phyloP scores from a whole-genome alignment of 2,113 vertebrate genomes.

The Ibidorhyncha struthersii region DNA sequence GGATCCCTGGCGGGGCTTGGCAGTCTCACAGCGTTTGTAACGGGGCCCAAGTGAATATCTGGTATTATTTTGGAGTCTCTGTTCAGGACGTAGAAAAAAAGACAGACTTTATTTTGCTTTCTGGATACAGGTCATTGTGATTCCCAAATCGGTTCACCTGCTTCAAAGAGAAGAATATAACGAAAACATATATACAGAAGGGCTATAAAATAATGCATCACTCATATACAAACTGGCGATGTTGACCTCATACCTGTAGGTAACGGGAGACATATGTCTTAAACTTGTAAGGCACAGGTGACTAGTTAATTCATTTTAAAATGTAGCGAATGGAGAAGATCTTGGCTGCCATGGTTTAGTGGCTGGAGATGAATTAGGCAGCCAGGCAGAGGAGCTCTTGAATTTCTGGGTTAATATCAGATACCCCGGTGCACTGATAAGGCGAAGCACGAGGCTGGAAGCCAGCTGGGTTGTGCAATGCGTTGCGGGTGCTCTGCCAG shows the following conservation, averaged over 20 bases:
- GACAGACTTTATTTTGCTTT: not conserved
- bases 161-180: not conserved
- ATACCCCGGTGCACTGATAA: not conserved
- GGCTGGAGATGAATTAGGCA: not conserved
- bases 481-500: not conserved
- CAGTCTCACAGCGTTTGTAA: not conserved
- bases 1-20: not conserved
- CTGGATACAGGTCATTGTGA: not conserved
- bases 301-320: not conserved
- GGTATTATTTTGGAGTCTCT: not conserved
- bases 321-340: not conserved
- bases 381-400: not conserved
- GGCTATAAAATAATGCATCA: not conserved
- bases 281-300: not conserved
- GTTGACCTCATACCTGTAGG: not conserved
- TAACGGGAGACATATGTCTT: not conserved
- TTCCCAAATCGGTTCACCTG: not conserved
- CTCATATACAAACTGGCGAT: not conserved
- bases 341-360: accelerated
- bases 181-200: not conserved
- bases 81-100: not conserved
- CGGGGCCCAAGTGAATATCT: not conserved
- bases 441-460: not conserved
- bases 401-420: not conserved
- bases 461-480: not conserved